Evolutionary conservation across 2,797 vertebrate species (phyloP).

Genomic region (Gambelia wislizenii): DNA sequence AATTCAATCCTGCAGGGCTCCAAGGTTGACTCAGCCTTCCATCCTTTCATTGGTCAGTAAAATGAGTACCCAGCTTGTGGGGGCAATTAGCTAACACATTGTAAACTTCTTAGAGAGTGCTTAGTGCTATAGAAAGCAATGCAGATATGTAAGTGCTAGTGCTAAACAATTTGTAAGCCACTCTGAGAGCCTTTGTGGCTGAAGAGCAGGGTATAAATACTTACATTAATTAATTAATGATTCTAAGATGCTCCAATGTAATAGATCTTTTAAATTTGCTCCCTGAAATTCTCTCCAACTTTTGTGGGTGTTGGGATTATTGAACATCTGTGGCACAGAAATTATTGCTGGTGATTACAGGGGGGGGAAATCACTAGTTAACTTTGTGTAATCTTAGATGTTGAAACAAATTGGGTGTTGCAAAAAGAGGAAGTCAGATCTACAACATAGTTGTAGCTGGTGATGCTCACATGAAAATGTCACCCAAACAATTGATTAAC

Average conservation of each 20-base stretch:
- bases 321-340: background rate
- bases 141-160: no score
- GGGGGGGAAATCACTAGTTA: background rate
- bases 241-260: background rate
- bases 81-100: no score
- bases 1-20: no score
- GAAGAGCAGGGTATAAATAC: no score
- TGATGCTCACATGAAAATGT: conserved; percentile 29
- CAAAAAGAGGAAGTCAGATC: conserved; percentile 45
- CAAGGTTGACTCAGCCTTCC: no score
- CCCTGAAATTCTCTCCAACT: background rate
- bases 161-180: no score
- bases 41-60: no score
- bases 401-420: conserved; percentile 47
- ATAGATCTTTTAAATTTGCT: background rate
- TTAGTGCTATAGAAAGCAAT: no score
- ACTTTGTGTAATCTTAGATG: conserved; percentile 41
- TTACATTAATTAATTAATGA: no score
- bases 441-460: conserved; percentile 55
- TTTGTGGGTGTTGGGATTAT: background rate
- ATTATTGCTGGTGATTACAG: background rate
- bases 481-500: conserved; percentile 29
- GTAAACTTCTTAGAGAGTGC: no score
- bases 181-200: no score
- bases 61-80: no score